Percentiles rank a stretch among this genome's conserved stretches.
These are phyloP conservation scores for Chrosomus eos DNA, from an alignment of 2,797 vertebrate genomes.

Conservation along the genomic window DNA sequence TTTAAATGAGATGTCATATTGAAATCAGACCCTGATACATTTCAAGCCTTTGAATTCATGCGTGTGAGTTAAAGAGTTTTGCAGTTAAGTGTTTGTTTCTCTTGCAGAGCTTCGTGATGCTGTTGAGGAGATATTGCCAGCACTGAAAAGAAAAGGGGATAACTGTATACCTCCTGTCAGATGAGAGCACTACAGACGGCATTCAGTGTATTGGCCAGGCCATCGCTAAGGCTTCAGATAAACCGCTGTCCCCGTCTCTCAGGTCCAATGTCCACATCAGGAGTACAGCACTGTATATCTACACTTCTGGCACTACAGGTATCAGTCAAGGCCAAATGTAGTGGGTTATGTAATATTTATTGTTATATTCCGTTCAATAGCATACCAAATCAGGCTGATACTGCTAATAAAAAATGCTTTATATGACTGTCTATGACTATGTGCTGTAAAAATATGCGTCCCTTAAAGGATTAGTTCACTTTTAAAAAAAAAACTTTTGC, in stretches of 20 bases:
- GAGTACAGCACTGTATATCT: slow-evolving; percentile 88
- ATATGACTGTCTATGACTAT: background rate
- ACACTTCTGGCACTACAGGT: slow-evolving; percentile 96
- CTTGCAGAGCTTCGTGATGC: slow-evolving; percentile 80
- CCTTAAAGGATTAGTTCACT: too few relatives aligned
- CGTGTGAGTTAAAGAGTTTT: background rate
- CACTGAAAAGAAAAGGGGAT: slow-evolving; percentile 80
- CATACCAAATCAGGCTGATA: too few relatives aligned
- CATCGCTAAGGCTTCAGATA: slow-evolving; percentile 79
- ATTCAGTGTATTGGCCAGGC: slow-evolving; percentile 77
- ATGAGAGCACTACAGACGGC: slow-evolving; percentile 73
- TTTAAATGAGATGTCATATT: too few relatives aligned
- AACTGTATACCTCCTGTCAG: slow-evolving; percentile 80
- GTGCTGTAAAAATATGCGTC: too few relatives aligned
- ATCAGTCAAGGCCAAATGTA: slow-evolving; percentile 42
- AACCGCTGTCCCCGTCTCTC: slow-evolving; percentile 78
- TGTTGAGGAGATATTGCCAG: slow-evolving; percentile 86
- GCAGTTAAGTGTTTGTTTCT: background rate
- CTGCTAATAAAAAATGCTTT: background rate
- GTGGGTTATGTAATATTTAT: background rate
- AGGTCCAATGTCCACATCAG: slow-evolving; percentile 77
- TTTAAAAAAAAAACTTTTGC: too few relatives aligned
- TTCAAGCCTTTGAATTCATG: background rate
- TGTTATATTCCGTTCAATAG: background rate
- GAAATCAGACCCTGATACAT: background rate